Evolutionary conservation across 2,888 invertebrate species (phyloP), one percentile per base, ranked within the genome.

Genomic region (Cheilosia urbana): DNA sequence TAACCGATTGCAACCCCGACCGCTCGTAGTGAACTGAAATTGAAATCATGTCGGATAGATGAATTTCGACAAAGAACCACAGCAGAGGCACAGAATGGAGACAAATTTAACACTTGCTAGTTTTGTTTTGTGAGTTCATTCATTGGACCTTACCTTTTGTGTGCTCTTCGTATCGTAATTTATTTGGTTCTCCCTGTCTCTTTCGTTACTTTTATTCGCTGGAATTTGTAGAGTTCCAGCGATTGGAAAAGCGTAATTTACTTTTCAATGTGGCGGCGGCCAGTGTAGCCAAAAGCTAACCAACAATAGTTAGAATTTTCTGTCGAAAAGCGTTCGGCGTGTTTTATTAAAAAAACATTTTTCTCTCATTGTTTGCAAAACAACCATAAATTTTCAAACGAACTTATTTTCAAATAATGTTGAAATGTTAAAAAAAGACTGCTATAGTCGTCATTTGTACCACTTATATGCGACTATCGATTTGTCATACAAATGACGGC

Each of bases 11-110:
- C 65, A 76, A 42, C 65, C 75, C 60, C 71, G 82, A 77, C 82
- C 71, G 77, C 71, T 72, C 37, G 66, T 37, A 71, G 40, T 82
- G 77, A 82, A 82, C 82, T 82, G 40, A 77, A 66, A 72, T 45
- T 82, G 40, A 77, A 66, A 72, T 45, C 17, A 11, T 19, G 5
- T 15, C 4, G 5, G 13, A 15, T 13, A 5, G 5, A 27, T 82
- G 77, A 77, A 82, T 65, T 68, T n/a, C 49, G n/a, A 19, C 13
- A 13, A 37, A 37, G 17, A 7, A 37, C 47, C 30, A 40, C 24
- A 24, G 37, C 13, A 37, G 17, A 7, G 24, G 30, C 30, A 40
- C 24, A 24, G 37, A 21, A 60, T 4, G 58, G 24, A 57, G 21
- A 19, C 17, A 17, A 57, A 55, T 57, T 78, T 19, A 11, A 19